Conservation (phyloP, 2,797 vertebrate genomes). For the Echiichthys vipera region DNA sequence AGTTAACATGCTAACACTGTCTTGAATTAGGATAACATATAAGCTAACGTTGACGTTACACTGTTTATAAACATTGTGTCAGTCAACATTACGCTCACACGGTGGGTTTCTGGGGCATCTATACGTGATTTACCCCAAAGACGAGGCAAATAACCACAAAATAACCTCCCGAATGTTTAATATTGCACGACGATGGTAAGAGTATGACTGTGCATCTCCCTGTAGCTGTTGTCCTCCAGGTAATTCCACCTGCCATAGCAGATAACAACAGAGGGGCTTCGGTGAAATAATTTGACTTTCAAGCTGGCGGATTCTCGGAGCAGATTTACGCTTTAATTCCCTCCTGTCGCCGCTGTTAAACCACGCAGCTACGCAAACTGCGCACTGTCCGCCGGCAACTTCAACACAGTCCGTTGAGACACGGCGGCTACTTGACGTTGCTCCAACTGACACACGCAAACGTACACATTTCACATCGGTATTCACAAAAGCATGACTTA, state of each 20-base stretch:
- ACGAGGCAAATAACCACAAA: not conserved
- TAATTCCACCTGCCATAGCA: slow-evolving; percentile 53
- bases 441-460: slow-evolving; percentile 25
- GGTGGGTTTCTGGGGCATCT: not conserved
- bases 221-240: not conserved
- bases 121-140: slow-evolving; percentile 29
- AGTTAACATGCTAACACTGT: not conserved
- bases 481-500: slow-evolving; percentile 84
- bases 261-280: slow-evolving; percentile 32
- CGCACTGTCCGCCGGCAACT: slow-evolving; percentile 74
- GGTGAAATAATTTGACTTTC: slow-evolving; percentile 73
- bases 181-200: not conserved
- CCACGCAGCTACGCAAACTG: slow-evolving; percentile 56
- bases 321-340: slow-evolving; percentile 32
- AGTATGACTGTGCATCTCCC: not conserved
- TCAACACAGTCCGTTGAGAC: slow-evolving; percentile 39
- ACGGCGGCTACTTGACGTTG: slow-evolving; percentile 34
- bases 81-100: slow-evolving; percentile 5
- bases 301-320: slow-evolving; percentile 64
- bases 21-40: not conserved
- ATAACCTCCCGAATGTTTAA: not conserved
- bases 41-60: not conserved
- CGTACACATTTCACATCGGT: slow-evolving; percentile 6
- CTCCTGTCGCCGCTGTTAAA: not conserved
- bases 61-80: slow-evolving; percentile 5